Base-by-base conservation (phyloP, 2,888 invertebrate genomes). In the Emmelina monodactyla region DNA sequence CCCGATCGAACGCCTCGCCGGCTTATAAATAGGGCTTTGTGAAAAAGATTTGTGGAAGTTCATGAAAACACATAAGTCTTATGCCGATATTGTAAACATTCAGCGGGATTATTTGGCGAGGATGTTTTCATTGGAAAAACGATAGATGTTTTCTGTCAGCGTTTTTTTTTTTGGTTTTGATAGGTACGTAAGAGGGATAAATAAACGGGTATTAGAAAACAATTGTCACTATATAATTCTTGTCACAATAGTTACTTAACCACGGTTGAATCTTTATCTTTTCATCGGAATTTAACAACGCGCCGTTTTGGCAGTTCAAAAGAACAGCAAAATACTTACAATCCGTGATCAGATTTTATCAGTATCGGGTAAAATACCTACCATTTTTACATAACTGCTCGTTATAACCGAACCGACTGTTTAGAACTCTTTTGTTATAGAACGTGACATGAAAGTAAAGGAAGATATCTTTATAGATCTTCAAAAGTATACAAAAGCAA, bases 391-490 rank as follows among this genome's bases (percentile, higher is more conserved):
- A 42, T 47, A 48, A 50, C 43, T 39, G 34, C 39, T 37, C 37
- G 38, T 38, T 38, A 11, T 25, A 45, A 42, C 43, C 35, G 44
- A 45, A 38, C 39, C 37, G 33, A 33, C 16, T 30, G 28, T 25
- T 34, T 29, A 38, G 14, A 32, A 40, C 36, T 28, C 41, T 42
- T 48, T 54, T 56, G 47, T 50, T 47, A 32, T 32, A 44, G 42
- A 62, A 55, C 64, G 58, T 63, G 59, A 60, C 45, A 49, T 55
- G 54, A 66, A 69, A 71, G 70, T 68, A 57, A 55, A 63, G 45
- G 45, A 19, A 39, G 40, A 37, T 46, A 51, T 51, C 49, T 49
- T 42, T 48, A 45, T 43, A 39, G 39, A 52, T 52, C 48, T 46
- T 34, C 16, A 45, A 42, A 55, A 53, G 49, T 53, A 50, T 47